Evolutionary conservation across 2,797 vertebrate genomes (phyloP), one percentile per base, ranked within the genome.

Genomic region (Lepilemur ruficaudatus): DNA sequence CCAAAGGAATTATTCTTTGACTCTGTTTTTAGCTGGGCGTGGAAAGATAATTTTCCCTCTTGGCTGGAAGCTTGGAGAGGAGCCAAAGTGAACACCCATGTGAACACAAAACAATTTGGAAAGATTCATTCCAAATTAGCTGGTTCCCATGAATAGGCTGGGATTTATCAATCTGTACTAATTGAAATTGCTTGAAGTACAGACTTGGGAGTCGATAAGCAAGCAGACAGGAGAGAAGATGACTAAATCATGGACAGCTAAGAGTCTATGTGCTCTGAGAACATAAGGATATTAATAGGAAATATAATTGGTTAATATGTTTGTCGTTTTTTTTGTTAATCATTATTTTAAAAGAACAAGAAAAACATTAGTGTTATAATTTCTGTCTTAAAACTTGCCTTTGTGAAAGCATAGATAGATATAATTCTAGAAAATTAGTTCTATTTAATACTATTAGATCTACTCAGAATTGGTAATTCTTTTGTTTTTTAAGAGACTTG

Each of bases 1-100:
- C 95, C 89, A 98, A 98, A 98, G 89, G 97, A 89, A 97, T 98
- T 98, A 96, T 97, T 98, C 96, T 98, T 97, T 95, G 98, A 98
- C 96, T 98, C 91, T 98, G 78, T 83, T 98, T 98, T 98, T 95
- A 98, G 97, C 92, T 98, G 98, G 99, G 98, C 67, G 98, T 98
- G 98, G 98, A 97, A 93, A 67, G 97, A 89, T 98, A 98, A 98
- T 98, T 98, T 98, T 97, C 96, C 96, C 97, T 95, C 97, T 98
- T 97, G 97, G 97, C 93, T 98, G 95, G 94, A 35, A 73, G 28
- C 95, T 97, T 98, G 98, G 97, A 83, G 12, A 52, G 61, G 55
- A 97, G 97, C 98, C 98, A 97, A 57, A 15, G 96, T 96, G 97
- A 98, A 98, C 98, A 97, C 98, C 98, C 97, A 97, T 97, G 92